A percentile compares a stretch with the other conserved stretches of the same genome.
Evolutionary conservation across 1,140 invertebrate species (phyloP).

Genomic region (Drosophila elegans): DNA sequence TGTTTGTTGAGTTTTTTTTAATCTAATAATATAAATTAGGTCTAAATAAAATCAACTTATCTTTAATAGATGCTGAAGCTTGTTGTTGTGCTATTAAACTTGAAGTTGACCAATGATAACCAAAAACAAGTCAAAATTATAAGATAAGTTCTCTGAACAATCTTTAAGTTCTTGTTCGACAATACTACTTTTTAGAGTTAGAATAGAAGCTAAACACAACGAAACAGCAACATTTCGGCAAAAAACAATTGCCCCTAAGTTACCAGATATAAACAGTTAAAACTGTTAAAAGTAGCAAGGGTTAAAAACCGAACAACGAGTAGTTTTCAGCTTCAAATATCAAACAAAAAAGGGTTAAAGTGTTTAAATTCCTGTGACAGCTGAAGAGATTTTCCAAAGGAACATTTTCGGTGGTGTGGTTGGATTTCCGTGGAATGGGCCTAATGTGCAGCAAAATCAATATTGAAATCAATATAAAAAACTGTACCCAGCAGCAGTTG

Average conservation of each 20-base stretch:
- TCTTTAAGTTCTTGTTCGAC: too few relatives aligned
- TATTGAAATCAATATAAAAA: slow-evolving; percentile 76
- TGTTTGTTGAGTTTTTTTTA: too few relatives aligned
- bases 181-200: too few relatives aligned
- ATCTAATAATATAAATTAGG: too few relatives aligned
- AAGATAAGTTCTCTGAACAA: too few relatives aligned
- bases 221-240: too few relatives aligned
- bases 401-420: slow-evolving; percentile 26
- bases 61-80: too few relatives aligned
- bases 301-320: slow-evolving; percentile 15
- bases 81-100: too few relatives aligned
- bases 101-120: too few relatives aligned
- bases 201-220: too few relatives aligned
- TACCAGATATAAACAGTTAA: neutral
- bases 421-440: slow-evolving; percentile 1
- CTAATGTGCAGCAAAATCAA: slow-evolving; percentile 59
- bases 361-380: slow-evolving; percentile 28
- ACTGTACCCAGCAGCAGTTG: slow-evolving; percentile 55
- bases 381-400: slow-evolving; percentile 15
- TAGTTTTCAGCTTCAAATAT: slow-evolving; percentile 32
- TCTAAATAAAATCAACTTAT: too few relatives aligned
- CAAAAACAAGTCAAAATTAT: too few relatives aligned
- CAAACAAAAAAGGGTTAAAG: slow-evolving; percentile 35
- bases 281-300: slow-evolving; percentile 6
- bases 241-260: neutral